phyloP scores from a whole-genome alignment of 2,888 invertebrate genomes.

The Euproctis similis region DNA sequence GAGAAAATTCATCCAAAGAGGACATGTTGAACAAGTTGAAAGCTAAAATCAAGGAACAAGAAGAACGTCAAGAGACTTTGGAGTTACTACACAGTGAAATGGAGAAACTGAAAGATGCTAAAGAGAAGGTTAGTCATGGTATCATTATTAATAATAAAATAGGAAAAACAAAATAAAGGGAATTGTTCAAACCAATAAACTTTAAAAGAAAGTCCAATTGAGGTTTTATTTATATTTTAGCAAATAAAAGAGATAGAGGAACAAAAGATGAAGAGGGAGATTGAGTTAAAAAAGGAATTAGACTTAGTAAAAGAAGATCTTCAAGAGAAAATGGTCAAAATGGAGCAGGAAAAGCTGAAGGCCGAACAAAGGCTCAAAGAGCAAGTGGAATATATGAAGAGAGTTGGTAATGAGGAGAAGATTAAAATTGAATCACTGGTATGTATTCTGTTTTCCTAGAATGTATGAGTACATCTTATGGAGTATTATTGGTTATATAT shows the following conservation, averaged over 20 bases:
- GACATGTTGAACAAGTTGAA: slow-evolving; percentile 67
- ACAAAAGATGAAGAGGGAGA: slow-evolving; percentile 47
- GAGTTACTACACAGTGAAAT: slow-evolving; percentile 49
- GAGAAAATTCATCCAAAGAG: slow-evolving; percentile 71
- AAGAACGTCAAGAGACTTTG: slow-evolving; percentile 56
- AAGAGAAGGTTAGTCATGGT: slow-evolving; percentile 64
- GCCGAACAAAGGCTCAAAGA: slow-evolving; percentile 45
- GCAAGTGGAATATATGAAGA: slow-evolving; percentile 53
- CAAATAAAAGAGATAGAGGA: slow-evolving; percentile 53
- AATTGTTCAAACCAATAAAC: too few relatives aligned
- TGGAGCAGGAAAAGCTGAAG: slow-evolving; percentile 51
- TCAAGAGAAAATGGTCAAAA: slow-evolving; percentile 53
- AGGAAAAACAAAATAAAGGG: too few relatives aligned
- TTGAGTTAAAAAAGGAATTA: slow-evolving; percentile 50
- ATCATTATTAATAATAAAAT: too few relatives aligned
- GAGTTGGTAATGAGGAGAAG: slow-evolving; percentile 52
- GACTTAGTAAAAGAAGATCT: slow-evolving; percentile 50
- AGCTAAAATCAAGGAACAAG: slow-evolving; percentile 62
- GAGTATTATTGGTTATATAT: too few relatives aligned
- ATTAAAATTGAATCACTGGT: slow-evolving; percentile 53
- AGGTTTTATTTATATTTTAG: too few relatives aligned
- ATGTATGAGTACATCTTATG: too few relatives aligned
- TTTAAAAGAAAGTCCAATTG: not conserved
- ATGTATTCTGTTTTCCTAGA: too few relatives aligned
- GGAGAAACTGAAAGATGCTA: slow-evolving; percentile 52